phyloP scores from a whole-genome alignment of 1,140 invertebrate genomes.

The Drosophila mayri region DNA sequence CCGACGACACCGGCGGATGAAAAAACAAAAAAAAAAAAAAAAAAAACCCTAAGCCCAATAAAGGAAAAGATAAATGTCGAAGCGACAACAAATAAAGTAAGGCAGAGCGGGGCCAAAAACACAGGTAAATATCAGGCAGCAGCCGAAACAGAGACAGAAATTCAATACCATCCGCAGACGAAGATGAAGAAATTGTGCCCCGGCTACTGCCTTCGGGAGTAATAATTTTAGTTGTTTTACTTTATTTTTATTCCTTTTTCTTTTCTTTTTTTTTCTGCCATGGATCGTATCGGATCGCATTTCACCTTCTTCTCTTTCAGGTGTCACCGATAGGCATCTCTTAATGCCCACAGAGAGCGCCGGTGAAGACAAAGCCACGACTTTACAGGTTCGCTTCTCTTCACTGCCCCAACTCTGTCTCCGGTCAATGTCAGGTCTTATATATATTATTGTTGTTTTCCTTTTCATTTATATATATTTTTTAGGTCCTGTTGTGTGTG shows the following conservation, averaged over 20 bases:
- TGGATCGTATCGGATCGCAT: conserved; percentile 81
- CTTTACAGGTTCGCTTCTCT: conserved; percentile 54
- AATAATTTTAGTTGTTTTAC: conserved; percentile 69
- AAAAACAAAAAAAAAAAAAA: conserved; percentile 2
- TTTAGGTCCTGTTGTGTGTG: conserved; percentile 5
- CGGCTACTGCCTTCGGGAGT: conserved; percentile 53
- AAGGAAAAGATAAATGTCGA: conserved; percentile 80
- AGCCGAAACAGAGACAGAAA: conserved; percentile 40
- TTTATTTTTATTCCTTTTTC: conserved; percentile 7
- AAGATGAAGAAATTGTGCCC: conserved; percentile 51
- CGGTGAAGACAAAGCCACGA: conserved; percentile 70
- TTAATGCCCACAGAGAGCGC: conserved; percentile 71
- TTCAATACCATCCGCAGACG: conserved; percentile 35
- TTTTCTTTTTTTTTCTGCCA: conserved; percentile 50
- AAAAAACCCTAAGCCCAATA: conserved; percentile 69
- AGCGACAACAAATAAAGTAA: conserved; percentile 46
- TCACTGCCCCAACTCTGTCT: conserved; percentile 31
- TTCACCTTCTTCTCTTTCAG: conserved; percentile 84
- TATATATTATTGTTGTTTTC: conserved; percentile 5
- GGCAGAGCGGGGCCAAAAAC: conserved; percentile 10
- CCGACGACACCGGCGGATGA: conserved; percentile 36
- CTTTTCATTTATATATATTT: background rate
- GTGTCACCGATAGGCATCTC: conserved; percentile 84
- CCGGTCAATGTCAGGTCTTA: conserved; percentile 39
- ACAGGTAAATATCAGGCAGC: conserved; percentile 45